Conservation (phyloP, 2,888 invertebrate genomes). For the Stenodema calcarata region DNA sequence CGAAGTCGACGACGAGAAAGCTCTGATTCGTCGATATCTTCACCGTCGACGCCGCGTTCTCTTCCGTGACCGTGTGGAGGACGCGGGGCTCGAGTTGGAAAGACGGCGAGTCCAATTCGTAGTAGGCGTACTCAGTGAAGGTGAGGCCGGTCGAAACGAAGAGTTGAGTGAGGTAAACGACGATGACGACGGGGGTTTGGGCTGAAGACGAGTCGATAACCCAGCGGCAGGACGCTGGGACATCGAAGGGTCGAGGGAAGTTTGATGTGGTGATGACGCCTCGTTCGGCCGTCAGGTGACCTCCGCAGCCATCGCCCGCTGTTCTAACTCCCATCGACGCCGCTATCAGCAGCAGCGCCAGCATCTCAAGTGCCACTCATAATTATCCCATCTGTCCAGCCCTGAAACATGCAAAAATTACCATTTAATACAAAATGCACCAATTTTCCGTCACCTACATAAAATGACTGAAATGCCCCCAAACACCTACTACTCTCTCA, state of each 20-base stretch:
- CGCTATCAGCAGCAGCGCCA: slow-evolving; percentile 35
- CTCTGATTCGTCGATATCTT: slow-evolving; percentile 73
- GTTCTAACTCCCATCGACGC: slow-evolving; percentile 10
- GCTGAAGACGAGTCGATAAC: slow-evolving; percentile 70
- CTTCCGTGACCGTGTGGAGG: slow-evolving; percentile 66
- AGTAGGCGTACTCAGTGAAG: slow-evolving; percentile 79
- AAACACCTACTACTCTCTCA: neutral
- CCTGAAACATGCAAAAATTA: neutral
- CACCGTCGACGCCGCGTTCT: slow-evolving; percentile 70
- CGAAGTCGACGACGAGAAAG: slow-evolving; percentile 80
- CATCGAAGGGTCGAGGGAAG: slow-evolving; percentile 80
- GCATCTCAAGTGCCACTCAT: slow-evolving; percentile 34
- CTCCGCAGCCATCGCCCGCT: slow-evolving; percentile 67
- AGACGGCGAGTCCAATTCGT: slow-evolving; percentile 73
- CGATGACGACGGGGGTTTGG: slow-evolving; percentile 69
- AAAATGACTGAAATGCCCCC: neutral
- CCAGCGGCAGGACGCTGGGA: slow-evolving; percentile 87
- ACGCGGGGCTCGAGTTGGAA: slow-evolving; percentile 62
- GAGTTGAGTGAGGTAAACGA: slow-evolving; percentile 86
- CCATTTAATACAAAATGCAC: too few species aligned
- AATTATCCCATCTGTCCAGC: neutral
- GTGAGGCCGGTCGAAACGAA: slow-evolving; percentile 80
- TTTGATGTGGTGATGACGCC: slow-evolving; percentile 83
- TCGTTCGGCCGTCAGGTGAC: slow-evolving; percentile 69
- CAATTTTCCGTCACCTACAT: neutral